Evolutionary conservation across 2,797 vertebrate genomes (phyloP).

Genomic region (Tokudaia tokunoshimensis): DNA sequence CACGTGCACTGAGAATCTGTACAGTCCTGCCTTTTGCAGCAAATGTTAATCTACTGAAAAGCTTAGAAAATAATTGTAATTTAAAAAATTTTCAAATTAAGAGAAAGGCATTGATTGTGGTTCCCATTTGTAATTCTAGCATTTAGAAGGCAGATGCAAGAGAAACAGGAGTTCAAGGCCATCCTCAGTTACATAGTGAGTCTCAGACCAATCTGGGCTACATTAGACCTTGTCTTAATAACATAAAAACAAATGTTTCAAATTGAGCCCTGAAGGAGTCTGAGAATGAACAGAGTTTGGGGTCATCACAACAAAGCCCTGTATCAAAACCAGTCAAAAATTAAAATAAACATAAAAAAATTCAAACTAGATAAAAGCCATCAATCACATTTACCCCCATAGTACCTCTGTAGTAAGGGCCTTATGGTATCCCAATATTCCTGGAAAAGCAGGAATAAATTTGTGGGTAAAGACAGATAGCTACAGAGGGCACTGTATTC

Average conservation of each 20-base stretch:
- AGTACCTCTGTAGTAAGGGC: constrained; percentile 94
- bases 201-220: background rate
- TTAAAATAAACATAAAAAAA: background rate
- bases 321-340: background rate
- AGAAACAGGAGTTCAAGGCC: background rate
- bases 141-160: background rate
- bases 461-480: constrained; percentile 95
- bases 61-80: constrained; percentile 40
- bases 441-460: constrained; percentile 97
- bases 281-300: background rate
- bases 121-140: background rate
- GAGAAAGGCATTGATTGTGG: background rate
- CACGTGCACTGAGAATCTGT: too few relatives aligned
- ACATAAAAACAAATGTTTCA: background rate
- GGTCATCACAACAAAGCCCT: background rate
- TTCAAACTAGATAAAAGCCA: constrained; percentile 49
- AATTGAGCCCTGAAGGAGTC: background rate
- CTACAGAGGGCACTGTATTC: constrained; percentile 94
- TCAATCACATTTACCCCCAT: constrained; percentile 40
- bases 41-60: too few relatives aligned
- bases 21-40: too few relatives aligned
- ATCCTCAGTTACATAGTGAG: background rate
- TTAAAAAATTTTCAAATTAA: constrained; percentile 7
- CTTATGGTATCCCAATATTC: constrained; percentile 93
- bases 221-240: background rate